Evolutionary conservation across 1,140 invertebrate species (phyloP).

Genomic region (Formica exsecta): DNA sequence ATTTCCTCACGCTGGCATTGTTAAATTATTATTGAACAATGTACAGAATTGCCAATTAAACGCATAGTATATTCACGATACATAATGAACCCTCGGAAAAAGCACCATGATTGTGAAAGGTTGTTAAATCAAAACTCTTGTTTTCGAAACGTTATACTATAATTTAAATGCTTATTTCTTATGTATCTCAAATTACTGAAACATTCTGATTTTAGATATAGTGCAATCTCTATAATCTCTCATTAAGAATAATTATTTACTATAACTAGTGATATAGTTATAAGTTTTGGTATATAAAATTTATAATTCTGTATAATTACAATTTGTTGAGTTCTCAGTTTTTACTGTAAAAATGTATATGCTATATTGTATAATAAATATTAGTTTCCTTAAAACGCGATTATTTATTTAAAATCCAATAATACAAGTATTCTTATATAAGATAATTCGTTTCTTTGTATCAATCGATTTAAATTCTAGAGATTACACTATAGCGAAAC

Average conservation of each 20-base stretch:
- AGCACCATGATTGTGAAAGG: background rate
- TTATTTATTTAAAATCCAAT: background rate
- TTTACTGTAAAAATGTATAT: background rate
- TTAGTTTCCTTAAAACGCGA: background rate
- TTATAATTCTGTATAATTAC: background rate
- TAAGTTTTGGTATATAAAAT: background rate
- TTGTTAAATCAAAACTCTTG: background rate
- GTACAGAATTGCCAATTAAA: constrained; percentile 25
- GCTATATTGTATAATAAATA: background rate
- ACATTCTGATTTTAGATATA: background rate
- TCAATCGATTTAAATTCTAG: background rate
- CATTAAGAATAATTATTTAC: background rate
- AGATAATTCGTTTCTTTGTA: constrained; percentile 7
- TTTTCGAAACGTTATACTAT: background rate
- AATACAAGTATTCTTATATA: background rate
- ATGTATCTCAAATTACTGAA: background rate
- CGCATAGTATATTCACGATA: background rate
- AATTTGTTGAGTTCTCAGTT: background rate
- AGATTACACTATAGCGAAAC: constrained; percentile 23
- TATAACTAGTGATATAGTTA: background rate
- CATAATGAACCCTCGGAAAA: background rate
- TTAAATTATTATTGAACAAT: constrained; percentile 23
- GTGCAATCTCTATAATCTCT: background rate
- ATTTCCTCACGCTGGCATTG: background rate
- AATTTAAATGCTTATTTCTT: background rate